Conservation (phyloP, 2,113 vertebrate species). For the Rhabdomys dilectus region DNA sequence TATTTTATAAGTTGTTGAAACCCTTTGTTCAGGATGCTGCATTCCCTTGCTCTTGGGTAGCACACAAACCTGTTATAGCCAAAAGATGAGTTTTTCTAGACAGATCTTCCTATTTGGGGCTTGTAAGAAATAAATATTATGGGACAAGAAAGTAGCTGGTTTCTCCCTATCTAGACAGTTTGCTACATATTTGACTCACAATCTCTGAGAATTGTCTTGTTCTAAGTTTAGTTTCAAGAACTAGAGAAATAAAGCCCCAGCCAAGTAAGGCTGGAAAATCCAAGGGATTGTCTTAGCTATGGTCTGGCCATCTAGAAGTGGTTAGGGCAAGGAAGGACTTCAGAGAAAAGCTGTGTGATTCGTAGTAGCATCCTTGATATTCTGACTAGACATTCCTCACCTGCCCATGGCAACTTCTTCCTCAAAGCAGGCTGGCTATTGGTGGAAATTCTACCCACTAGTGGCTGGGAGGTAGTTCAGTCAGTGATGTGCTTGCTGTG, state of each 20-base stretch:
- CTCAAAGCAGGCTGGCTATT: background rate
- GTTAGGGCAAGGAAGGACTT: background rate
- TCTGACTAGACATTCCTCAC: background rate
- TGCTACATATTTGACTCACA: background rate
- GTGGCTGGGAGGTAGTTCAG: background rate
- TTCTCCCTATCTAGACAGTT: background rate
- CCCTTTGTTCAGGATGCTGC: background rate
- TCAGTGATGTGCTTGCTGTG: background rate
- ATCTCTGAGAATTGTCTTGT: background rate
- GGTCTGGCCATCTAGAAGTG: background rate
- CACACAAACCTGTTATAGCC: background rate
- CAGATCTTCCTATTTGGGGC: background rate
- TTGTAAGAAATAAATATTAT: background rate
- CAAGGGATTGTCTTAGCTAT: background rate
- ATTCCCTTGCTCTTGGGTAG: background rate
- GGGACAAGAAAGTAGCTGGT: background rate
- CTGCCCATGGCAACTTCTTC: too few species aligned
- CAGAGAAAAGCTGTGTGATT: fast-evolving
- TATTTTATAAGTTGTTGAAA: background rate
- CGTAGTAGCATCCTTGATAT: fast-evolving
- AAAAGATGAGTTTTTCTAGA: background rate
- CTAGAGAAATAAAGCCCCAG: background rate
- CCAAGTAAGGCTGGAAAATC: background rate
- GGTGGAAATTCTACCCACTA: background rate
- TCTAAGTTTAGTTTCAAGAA: constrained; percentile 14